A percentile compares a stretch with the other conserved stretches of the same genome.
phyloP scores from a whole-genome alignment of 1,140 invertebrate genomes.

The Geopemphigus sp. region DNA sequence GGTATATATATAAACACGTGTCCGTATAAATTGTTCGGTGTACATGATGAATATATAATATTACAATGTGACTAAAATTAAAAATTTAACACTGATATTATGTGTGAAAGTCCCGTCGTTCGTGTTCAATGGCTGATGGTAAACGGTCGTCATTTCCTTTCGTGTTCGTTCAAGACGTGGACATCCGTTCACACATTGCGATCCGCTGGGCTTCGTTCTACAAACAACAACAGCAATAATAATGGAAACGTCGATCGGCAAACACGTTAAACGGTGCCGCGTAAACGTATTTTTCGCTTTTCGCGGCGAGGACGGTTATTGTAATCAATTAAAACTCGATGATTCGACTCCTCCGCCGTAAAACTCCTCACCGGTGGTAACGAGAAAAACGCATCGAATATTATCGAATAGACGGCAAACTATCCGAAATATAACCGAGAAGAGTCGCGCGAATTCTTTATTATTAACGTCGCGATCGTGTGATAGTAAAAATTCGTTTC shows the following conservation, averaged over 20 bases:
- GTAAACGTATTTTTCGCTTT: no score
- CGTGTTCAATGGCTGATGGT: neutral
- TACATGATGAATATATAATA: neutral
- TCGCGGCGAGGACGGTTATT: no score
- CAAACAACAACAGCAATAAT: neutral
- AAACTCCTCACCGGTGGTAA: no score
- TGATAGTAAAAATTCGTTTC: no score
- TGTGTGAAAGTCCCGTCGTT: neutral
- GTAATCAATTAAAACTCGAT: no score
- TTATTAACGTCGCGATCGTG: no score
- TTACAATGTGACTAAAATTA: neutral
- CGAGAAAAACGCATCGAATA: no score
- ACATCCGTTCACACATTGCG: slow-evolving; percentile 37
- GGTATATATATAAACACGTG: neutral
- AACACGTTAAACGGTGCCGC: no score
- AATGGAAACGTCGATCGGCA: neutral
- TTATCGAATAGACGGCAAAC: no score
- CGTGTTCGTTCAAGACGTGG: neutral
- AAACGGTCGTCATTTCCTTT: neutral
- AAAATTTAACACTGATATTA: neutral
- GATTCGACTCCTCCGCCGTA: no score
- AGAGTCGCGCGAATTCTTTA: no score
- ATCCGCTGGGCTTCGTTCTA: slow-evolving; percentile 34
- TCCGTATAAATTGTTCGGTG: neutral
- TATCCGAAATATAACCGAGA: no score